A percentile compares a stretch with the other conserved stretches of the same genome.
phyloP scores from a whole-genome alignment of 2,888 invertebrate species.

The Globia sparganii region DNA sequence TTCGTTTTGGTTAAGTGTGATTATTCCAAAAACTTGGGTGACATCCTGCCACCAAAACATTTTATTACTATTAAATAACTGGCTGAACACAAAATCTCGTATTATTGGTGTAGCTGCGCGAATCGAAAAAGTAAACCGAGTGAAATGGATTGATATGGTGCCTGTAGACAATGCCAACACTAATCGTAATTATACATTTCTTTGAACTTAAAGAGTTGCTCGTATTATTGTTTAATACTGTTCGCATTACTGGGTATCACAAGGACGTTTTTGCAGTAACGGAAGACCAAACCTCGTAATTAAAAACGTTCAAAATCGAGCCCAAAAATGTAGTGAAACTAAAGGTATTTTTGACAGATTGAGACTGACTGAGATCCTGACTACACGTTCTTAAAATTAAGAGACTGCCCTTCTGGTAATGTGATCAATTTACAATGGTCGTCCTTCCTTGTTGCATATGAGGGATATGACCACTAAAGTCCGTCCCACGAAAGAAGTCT shows the following conservation, averaged over 20 bases:
- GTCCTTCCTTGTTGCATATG: background rate
- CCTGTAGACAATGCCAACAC: slow-evolving; percentile 44
- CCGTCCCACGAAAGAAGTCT: no score
- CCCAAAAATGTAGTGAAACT: no score
- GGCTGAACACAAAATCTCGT: slow-evolving; percentile 5
- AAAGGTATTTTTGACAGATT: no score
- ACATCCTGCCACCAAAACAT: background rate
- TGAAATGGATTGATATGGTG: slow-evolving; percentile 42
- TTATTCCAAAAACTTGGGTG: background rate
- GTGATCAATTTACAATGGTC: background rate
- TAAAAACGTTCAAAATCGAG: no score
- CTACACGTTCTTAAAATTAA: no score
- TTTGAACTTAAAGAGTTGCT: slow-evolving; percentile 22
- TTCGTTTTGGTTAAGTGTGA: background rate
- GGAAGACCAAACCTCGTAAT: no score
- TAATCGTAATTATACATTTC: slow-evolving; percentile 48
- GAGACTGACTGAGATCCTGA: no score
- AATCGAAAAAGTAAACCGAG: slow-evolving; percentile 36
- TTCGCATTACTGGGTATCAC: slow-evolving; percentile 22
- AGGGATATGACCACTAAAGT: background rate
- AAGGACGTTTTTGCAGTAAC: slow-evolving; percentile 1
- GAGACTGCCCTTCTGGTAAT: no score
- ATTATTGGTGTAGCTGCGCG: slow-evolving; percentile 14
- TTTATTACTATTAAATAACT: background rate
- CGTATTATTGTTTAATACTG: slow-evolving; percentile 10